phyloP scores from a whole-genome alignment of 2,888 invertebrate genomes.

The Dryobotodes eremita region DNA sequence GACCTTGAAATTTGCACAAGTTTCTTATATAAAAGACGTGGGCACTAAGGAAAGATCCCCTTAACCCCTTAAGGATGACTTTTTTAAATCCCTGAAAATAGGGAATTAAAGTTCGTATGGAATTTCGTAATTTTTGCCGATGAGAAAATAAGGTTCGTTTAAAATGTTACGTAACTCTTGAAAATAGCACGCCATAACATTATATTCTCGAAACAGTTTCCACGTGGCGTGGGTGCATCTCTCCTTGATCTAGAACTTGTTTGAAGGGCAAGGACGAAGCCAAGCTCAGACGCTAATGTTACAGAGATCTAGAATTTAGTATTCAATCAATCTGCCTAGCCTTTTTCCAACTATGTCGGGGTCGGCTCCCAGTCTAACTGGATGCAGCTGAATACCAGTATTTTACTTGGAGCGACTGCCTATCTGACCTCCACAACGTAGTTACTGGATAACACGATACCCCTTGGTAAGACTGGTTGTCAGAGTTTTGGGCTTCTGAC shows the following conservation, averaged over 20 bases:
- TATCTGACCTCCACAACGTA: background rate
- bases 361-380: background rate
- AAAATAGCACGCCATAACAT: conserved; percentile 9
- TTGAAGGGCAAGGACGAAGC: conserved; percentile 45
- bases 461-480: background rate
- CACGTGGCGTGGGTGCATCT: conserved; percentile 29
- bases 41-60: background rate
- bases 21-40: background rate
- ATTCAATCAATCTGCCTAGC: background rate
- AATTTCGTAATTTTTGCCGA: background rate
- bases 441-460: background rate
- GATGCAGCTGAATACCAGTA: background rate
- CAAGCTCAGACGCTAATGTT: conserved; percentile 31
- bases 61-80: background rate
- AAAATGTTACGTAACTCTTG: background rate
- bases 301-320: conserved; percentile 13
- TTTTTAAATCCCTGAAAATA: background rate
- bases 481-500: background rate
- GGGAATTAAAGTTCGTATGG: background rate
- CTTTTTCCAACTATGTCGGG: too few relatives aligned
- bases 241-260: conserved; percentile 38
- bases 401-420: background rate
- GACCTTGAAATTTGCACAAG: background rate
- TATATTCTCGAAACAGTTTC: conserved; percentile 11
- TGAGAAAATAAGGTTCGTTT: background rate